phyloP scores from a whole-genome alignment of 2,888 invertebrate species.

The Heliconius aoede region DNA sequence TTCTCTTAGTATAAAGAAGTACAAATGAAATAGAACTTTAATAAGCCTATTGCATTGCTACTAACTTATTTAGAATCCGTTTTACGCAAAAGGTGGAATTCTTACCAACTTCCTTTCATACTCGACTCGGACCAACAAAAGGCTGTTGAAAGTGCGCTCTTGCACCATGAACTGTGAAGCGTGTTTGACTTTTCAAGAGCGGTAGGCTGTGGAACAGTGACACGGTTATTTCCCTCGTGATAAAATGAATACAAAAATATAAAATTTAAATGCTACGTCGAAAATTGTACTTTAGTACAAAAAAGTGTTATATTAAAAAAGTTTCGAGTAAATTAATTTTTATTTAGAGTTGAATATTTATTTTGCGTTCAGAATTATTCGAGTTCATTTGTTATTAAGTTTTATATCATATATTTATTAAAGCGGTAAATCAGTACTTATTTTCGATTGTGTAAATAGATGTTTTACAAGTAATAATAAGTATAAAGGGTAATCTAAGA shows the following conservation, averaged over 20 bases:
- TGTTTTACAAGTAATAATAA: no score
- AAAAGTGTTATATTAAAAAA: conserved; percentile 13
- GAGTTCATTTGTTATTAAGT: neutral
- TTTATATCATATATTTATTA: neutral
- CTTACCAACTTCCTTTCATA: conserved; percentile 35
- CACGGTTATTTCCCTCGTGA: conserved; percentile 36
- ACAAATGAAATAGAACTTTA: neutral
- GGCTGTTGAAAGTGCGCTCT: conserved; percentile 36
- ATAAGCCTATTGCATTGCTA: conserved; percentile 20
- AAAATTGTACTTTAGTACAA: conserved; percentile 8
- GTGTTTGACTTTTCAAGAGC: conserved; percentile 37
- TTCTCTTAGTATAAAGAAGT: neutral
- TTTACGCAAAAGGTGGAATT: conserved; percentile 32
- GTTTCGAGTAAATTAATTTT: neutral
- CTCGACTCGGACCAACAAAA: conserved; percentile 37
- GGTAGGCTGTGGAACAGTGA: conserved; percentile 31
- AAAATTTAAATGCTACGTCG: conserved; percentile 21
- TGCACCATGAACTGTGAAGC: conserved; percentile 37
- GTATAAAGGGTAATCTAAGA: no score
- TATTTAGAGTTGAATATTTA: neutral
- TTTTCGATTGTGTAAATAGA: neutral
- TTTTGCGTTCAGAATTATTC: neutral
- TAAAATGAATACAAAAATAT: conserved; percentile 29
- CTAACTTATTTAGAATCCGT: conserved; percentile 30
- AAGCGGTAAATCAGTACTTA: neutral